A percentile compares a stretch with the other conserved stretches of the same genome.
phyloP scores from a whole-genome alignment of 2,113 vertebrate genomes.

The Gymnarchus niloticus region DNA sequence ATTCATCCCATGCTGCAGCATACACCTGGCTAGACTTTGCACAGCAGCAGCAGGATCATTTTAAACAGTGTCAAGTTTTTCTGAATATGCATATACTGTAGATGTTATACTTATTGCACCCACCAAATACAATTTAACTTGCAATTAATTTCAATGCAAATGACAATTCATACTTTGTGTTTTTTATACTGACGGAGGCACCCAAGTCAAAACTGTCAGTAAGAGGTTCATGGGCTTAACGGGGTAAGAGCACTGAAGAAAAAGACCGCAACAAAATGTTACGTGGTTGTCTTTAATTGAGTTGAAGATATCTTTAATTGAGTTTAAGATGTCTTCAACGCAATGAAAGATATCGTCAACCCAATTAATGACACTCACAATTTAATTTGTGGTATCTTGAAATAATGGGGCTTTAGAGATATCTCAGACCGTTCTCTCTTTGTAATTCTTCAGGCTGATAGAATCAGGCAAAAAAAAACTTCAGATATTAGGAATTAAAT shows the following conservation, averaged over 20 bases:
- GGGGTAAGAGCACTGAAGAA: conserved; percentile 52
- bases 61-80: too few relatives aligned
- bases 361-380: conserved; percentile 71
- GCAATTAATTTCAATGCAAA: neutral
- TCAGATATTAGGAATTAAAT: conserved; percentile 67
- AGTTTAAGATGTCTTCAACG: conserved; percentile 71
- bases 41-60: too few relatives aligned
- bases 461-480: conserved; percentile 49
- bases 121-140: neutral
- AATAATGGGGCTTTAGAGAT: conserved; percentile 66
- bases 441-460: conserved; percentile 68
- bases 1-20: too few relatives aligned
- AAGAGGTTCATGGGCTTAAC: conserved; percentile 44
- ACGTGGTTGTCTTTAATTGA: conserved; percentile 72
- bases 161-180: neutral
- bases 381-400: conserved; percentile 73
- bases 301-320: conserved; percentile 71
- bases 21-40: too few relatives aligned
- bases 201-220: conserved; percentile 40
- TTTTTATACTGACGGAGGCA: neutral
- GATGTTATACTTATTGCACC: too few relatives aligned
- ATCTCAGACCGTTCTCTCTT: conserved; percentile 64
- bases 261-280: conserved; percentile 56
- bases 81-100: too few relatives aligned
- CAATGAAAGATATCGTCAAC: conserved; percentile 70